Base-by-base conservation (phyloP, 2,888 invertebrate species). In the Tortrix viridana region DNA sequence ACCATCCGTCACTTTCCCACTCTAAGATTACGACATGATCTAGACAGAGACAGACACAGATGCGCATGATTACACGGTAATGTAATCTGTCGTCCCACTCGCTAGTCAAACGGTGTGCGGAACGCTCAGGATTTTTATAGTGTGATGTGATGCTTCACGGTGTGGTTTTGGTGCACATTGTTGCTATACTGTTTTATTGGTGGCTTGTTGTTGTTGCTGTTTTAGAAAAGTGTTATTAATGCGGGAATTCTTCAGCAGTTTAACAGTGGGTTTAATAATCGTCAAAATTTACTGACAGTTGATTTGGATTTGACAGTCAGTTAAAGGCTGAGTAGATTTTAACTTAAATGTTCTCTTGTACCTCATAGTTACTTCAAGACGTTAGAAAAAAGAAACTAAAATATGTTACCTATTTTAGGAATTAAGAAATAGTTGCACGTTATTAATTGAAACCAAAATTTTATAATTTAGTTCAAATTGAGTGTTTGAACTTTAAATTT, bases 61-160 rank as follows among this genome's bases (percentile, higher is more conserved):
- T 61, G 41, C 37, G 18, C 38, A 16, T 18, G 14, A 26, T 50
- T 14, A 37, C 16, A 48, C 38, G 57, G 38, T 23, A 50, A 32
- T 56, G 52, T 52, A 22, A 66, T 69, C 68, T 70, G 62, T 66
- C 63, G 70, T 70, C 73, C 53, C 61, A 23, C 58, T 48, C 43
- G 62, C 62, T 37, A 62, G 56, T 23, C 49, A 38, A 61, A 41
- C 50, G 62, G 18, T 41, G 38, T 41, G 60, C 48, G 46, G 26
- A 43, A 59, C 55, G 14, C 52, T 48, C 9, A 12, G 48, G 63
- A 47, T 60, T 38, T 56, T 58, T 60, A 63, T 60, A 57, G 54
- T 32, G 18, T 32, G 18, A 32, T 66, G 47, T 61, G 50, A 54
- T 58, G 74, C 67, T 70, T 69, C 32, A 23, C 37, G 22, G 26